Conservation (phyloP, 2,888 invertebrate genomes). For the Lampropteryx suffumata region DNA sequence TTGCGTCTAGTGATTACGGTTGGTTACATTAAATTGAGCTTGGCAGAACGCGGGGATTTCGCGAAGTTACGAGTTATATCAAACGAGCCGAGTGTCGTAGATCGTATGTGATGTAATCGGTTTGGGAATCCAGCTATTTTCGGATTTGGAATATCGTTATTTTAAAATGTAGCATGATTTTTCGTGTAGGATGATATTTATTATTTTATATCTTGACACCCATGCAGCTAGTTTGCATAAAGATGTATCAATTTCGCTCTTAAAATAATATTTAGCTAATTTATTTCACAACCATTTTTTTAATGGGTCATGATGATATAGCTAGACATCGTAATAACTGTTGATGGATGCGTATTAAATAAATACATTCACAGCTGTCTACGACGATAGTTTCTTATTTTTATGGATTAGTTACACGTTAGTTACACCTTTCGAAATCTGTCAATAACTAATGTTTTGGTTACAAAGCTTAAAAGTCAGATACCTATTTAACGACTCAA, state of each 20-base stretch:
- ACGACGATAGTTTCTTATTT: too few species aligned
- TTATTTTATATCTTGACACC: conserved; percentile 10
- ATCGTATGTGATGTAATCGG: conserved; percentile 69
- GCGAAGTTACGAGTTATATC: conserved; percentile 61
- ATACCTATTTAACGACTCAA: too few species aligned
- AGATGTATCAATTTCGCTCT: conserved; percentile 7
- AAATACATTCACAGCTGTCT: too few species aligned
- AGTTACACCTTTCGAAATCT: too few species aligned
- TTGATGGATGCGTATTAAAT: too few species aligned
- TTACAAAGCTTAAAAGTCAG: too few species aligned
- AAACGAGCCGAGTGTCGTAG: conserved; percentile 59
- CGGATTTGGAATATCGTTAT: conserved; percentile 59
- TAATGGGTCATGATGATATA: too few species aligned
- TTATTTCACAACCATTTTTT: too few species aligned
- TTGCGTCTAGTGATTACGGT: conserved; percentile 54
- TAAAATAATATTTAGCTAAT: too few species aligned
- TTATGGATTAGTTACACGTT: too few species aligned
- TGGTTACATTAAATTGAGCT: conserved; percentile 63
- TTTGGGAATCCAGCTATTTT: conserved; percentile 67
- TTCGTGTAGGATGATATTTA: conserved; percentile 41
- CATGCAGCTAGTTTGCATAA: conserved; percentile 3
- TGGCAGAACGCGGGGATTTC: conserved; percentile 64
- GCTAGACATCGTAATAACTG: too few species aligned
- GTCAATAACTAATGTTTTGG: too few species aligned
- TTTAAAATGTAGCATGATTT: conserved; percentile 49